Evolutionary conservation across 2,113 vertebrate genomes (phyloP).

Genomic region (Procapra przewalskii): DNA sequence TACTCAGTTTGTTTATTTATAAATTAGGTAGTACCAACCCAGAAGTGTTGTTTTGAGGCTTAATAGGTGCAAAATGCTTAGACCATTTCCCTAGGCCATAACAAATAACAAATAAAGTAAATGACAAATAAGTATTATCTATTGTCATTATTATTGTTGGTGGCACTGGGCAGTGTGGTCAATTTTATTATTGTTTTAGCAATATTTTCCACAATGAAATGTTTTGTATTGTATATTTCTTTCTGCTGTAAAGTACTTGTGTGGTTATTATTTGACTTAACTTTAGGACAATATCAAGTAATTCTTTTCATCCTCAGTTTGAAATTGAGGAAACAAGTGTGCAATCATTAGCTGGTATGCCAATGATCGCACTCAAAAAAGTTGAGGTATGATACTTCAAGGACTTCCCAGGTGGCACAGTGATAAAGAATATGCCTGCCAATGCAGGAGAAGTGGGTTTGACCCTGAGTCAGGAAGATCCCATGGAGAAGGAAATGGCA

Average conservation of each 20-base stretch:
- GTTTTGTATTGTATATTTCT: neutral
- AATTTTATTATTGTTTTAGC: neutral
- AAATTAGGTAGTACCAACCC: neutral
- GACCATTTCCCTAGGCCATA: neutral
- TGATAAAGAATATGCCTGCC: neutral
- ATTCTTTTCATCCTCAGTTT: neutral
- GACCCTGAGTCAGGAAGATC: neutral
- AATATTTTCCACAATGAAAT: neutral
- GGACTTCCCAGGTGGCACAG: neutral
- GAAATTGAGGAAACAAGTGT: neutral
- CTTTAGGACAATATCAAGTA: neutral
- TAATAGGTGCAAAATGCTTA: neutral
- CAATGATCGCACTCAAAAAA: neutral
- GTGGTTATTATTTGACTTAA: neutral
- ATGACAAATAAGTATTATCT: neutral
- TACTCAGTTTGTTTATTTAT: neutral
- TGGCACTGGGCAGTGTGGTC: neutral
- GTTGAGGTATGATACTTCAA: neutral
- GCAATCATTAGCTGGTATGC: neutral
- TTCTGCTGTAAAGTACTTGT: neutral
- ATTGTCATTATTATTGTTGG: neutral
- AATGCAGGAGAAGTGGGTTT: neutral
- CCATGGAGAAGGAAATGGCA: neutral
- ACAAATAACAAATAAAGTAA: neutral
- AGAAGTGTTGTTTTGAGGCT: neutral